Percentiles rank a stretch among this genome's conserved stretches.
Evolutionary conservation across 2,797 vertebrate species (phyloP).

Genomic region (Leucoraja ocellata): DNA sequence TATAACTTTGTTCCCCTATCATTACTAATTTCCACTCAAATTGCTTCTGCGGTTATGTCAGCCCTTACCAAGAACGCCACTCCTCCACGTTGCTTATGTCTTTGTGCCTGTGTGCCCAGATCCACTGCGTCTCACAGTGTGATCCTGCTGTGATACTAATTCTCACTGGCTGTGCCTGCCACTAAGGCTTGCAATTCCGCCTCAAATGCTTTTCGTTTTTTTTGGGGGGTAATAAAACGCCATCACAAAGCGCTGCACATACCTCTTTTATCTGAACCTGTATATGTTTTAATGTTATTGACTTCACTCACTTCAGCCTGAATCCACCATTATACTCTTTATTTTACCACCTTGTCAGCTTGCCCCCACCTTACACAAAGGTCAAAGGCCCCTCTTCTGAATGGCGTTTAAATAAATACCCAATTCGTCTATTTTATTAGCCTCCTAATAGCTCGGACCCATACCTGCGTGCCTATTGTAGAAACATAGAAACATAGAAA

Average conservation of each 20-base stretch:
- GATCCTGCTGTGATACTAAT: neutral
- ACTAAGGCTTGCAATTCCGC: neutral
- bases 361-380: neutral
- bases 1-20: slow-evolving; percentile 34
- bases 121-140: neutral
- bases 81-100: neutral
- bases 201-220: too few relatives aligned
- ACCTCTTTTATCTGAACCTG: slow-evolving; percentile 5
- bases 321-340: too few relatives aligned
- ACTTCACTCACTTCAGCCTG: neutral
- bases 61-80: neutral
- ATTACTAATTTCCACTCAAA: slow-evolving; percentile 36
- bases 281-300: neutral
- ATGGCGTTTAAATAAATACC: neutral
- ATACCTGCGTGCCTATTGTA: too few relatives aligned
- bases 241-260: neutral
- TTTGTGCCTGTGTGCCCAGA: neutral
- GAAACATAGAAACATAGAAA: too few relatives aligned
- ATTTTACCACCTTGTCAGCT: neutral
- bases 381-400: too few relatives aligned
- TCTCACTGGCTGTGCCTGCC: neutral
- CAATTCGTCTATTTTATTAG: neutral
- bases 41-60: slow-evolving; percentile 28
- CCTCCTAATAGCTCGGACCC: neutral
- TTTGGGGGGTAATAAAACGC: neutral